Conservation (phyloP, 2,113 vertebrate species). For the Limanda limanda region DNA sequence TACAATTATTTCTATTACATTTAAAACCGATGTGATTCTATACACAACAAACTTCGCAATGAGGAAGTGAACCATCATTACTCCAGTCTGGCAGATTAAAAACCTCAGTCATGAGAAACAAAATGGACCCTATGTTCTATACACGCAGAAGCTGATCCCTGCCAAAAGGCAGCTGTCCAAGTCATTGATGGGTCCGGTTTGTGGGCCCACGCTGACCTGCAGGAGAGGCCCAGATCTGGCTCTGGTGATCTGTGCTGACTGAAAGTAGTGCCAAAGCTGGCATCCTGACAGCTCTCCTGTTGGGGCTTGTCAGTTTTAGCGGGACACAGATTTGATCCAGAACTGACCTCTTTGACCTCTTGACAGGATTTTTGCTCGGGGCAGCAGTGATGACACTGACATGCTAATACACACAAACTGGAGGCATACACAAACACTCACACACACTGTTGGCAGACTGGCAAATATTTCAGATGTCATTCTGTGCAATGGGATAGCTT, state of each 20-base stretch:
- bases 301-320: slow-evolving; percentile 73
- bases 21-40: background rate
- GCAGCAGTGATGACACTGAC: slow-evolving; percentile 56
- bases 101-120: background rate
- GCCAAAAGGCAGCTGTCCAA: slow-evolving; percentile 57
- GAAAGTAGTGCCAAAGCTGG: slow-evolving; percentile 66
- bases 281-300: slow-evolving; percentile 70
- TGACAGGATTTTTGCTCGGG: slow-evolving; percentile 68
- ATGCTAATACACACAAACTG: slow-evolving; percentile 29
- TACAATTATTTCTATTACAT: too few species aligned
- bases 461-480: slow-evolving; percentile 61
- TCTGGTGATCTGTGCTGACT: slow-evolving; percentile 61
- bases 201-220: slow-evolving; percentile 46
- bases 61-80: background rate
- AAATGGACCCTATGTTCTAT: background rate
- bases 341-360: slow-evolving; percentile 69
- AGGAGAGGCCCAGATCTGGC: slow-evolving; percentile 57
- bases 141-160: slow-evolving; percentile 14
- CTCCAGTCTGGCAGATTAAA: background rate
- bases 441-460: slow-evolving; percentile 30
- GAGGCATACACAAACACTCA: background rate
- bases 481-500: slow-evolving; percentile 41
- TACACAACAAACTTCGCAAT: background rate
- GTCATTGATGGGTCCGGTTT: slow-evolving; percentile 42
- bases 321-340: slow-evolving; percentile 72